Conservation (phyloP, 1,140 invertebrate species). For the Pseudomyrmex dendroicus region DNA sequence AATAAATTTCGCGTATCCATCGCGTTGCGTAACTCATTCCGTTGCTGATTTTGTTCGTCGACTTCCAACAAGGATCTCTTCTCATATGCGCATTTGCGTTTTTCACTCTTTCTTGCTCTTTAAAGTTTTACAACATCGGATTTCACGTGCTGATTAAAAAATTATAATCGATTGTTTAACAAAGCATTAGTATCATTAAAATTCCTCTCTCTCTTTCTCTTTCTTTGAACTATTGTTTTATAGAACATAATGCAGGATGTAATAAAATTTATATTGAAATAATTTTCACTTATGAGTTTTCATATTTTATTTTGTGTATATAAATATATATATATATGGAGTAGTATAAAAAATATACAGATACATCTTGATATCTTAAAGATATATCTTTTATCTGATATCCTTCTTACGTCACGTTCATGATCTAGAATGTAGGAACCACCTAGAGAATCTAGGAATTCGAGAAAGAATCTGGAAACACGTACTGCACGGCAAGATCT, state of each 20-base stretch:
- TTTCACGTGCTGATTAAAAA: conserved; percentile 58
- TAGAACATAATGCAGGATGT: not conserved
- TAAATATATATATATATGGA: not conserved
- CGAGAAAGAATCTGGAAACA: conserved; percentile 65
- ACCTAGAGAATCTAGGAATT: conserved; percentile 66
- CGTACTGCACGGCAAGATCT: conserved; percentile 54
- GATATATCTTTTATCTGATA: conserved; percentile 43
- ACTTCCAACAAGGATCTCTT: conserved; percentile 38
- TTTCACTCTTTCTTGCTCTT: conserved; percentile 7
- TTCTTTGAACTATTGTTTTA: conserved; percentile 1
- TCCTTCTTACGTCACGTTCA: conserved; percentile 57
- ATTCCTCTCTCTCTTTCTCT: not conserved
- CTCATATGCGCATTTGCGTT: not conserved
- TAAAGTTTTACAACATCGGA: conserved; percentile 56
- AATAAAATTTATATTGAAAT: not conserved
- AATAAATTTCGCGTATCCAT: conserved; percentile 74
- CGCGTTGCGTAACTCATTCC: conserved; percentile 46
- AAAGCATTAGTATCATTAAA: not conserved
- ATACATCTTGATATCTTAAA: conserved; percentile 26
- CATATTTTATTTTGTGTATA: not conserved
- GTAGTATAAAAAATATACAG: not conserved
- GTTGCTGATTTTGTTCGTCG: conserved; percentile 27
- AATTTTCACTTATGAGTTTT: not conserved
- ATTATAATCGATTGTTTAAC: conserved; percentile 62
- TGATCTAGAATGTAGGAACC: conserved; percentile 47